phyloP scores from a whole-genome alignment of 2,797 vertebrate species.

The Sylvilagus floridanus region DNA sequence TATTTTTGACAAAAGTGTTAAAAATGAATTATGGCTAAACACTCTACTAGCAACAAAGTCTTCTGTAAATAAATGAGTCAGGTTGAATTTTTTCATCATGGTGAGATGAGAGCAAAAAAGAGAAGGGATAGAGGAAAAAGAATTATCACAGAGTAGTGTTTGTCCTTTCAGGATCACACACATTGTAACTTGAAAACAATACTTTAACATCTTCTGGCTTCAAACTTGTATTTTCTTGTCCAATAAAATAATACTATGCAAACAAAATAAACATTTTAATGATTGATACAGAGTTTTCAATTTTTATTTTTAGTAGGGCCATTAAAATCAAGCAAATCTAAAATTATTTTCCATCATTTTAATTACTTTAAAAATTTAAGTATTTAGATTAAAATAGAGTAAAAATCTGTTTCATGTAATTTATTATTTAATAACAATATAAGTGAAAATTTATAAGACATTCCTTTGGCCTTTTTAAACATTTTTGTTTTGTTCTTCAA shows the following conservation, averaged over 20 bases:
- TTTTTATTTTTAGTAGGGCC: background rate
- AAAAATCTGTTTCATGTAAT: background rate
- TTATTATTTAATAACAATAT: background rate
- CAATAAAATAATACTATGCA: background rate
- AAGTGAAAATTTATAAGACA: background rate
- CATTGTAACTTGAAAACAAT: background rate
- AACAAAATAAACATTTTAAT: background rate
- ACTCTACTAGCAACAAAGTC: background rate
- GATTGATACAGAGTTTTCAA: fast-evolving
- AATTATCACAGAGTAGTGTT: background rate
- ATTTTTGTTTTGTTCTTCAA: background rate
- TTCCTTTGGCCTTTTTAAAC: background rate
- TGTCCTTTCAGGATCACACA: background rate
- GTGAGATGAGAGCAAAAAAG: background rate
- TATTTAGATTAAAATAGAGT: background rate
- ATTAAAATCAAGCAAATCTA: background rate
- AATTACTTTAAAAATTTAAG: background rate
- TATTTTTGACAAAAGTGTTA: conserved; percentile 49
- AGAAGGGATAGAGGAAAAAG: background rate
- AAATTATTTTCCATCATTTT: background rate
- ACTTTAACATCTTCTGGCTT: background rate
- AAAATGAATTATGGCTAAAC: conserved; percentile 1
- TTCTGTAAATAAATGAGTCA: conserved; percentile 2
- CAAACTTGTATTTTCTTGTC: background rate
- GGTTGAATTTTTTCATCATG: background rate